Conservation (phyloP, 2,113 vertebrate genomes). For the Sprattus sprattus region DNA sequence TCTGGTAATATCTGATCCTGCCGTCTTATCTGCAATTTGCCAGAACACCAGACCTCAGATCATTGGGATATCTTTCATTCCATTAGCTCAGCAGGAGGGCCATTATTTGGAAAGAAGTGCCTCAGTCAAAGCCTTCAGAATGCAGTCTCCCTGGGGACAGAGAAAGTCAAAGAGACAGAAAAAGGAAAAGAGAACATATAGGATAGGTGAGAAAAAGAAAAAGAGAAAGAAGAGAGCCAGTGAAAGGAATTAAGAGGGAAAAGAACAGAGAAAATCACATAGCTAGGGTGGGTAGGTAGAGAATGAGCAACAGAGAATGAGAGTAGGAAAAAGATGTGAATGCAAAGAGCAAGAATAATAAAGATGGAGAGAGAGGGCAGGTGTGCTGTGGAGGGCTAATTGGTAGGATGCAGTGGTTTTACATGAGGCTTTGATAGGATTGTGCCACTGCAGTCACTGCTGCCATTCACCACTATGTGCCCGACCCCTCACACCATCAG, state of each 20-base stretch:
- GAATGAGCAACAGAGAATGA: no score
- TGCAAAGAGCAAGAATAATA: conserved; percentile 8
- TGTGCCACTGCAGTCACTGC: conserved; percentile 48
- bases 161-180: not conserved
- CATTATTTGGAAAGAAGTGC: conserved; percentile 71
- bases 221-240: not conserved
- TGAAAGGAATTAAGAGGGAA: not conserved
- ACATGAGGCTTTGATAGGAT: conserved; percentile 54
- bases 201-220: not conserved
- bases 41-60: conserved; percentile 67
- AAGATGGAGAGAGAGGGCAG: conserved; percentile 39
- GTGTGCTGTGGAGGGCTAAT: conserved; percentile 30
- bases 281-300: not conserved
- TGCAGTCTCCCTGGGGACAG: conserved; percentile 59
- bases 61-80: conserved; percentile 68
- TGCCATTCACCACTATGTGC: conserved; percentile 62
- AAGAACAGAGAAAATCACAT: not conserved
- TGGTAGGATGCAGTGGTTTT: not conserved
- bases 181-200: not conserved
- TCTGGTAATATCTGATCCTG: conserved; percentile 55
- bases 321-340: not conserved
- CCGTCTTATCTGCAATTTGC: conserved; percentile 59
- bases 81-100: conserved; percentile 66
- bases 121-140: conserved; percentile 47
- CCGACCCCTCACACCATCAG: conserved; percentile 67